These are phyloP conservation scores for Peromyscus attwateri DNA, from an alignment of 2,797 vertebrate genomes.

Conservation along the genomic window DNA sequence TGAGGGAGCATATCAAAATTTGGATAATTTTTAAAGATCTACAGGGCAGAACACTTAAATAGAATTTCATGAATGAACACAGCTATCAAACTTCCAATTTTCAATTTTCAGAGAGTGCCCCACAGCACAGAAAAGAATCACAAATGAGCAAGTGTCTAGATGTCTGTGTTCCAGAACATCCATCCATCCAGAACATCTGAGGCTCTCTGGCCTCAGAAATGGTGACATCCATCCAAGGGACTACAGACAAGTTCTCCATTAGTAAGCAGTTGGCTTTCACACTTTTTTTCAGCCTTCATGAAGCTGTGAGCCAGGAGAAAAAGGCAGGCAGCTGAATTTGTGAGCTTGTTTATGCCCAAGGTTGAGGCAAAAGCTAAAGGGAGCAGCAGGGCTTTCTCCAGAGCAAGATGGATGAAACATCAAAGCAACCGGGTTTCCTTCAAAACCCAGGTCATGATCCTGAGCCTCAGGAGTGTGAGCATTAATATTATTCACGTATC, in stretches of 20 bases:
- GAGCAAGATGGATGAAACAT: conserved; percentile 56
- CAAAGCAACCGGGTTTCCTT: conserved; percentile 47
- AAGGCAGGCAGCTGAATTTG: background rate
- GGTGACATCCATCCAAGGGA: conserved; percentile 1
- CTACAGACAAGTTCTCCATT: conserved; percentile 2
- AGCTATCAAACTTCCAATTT: background rate
- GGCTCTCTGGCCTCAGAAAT: background rate
- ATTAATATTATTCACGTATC: conserved; percentile 48
- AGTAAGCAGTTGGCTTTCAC: conserved; percentile 3
- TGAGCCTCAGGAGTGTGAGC: background rate
- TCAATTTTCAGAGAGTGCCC: background rate
- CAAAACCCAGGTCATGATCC: conserved; percentile 58
- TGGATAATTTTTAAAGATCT: conserved; percentile 6
- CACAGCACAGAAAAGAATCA: background rate
- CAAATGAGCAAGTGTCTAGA: background rate
- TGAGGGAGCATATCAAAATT: background rate
- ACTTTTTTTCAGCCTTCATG: background rate
- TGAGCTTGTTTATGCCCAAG: conserved; percentile 25
- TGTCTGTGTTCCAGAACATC: background rate
- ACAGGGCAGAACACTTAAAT: background rate
- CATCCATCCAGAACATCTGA: no score
- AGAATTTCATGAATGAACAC: background rate
- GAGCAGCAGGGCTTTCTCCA: background rate
- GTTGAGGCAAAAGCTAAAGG: background rate
- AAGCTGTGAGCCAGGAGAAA: background rate